Evolutionary conservation across 2,797 vertebrate species (phyloP).

Genomic region (Molossus molossus): DNA sequence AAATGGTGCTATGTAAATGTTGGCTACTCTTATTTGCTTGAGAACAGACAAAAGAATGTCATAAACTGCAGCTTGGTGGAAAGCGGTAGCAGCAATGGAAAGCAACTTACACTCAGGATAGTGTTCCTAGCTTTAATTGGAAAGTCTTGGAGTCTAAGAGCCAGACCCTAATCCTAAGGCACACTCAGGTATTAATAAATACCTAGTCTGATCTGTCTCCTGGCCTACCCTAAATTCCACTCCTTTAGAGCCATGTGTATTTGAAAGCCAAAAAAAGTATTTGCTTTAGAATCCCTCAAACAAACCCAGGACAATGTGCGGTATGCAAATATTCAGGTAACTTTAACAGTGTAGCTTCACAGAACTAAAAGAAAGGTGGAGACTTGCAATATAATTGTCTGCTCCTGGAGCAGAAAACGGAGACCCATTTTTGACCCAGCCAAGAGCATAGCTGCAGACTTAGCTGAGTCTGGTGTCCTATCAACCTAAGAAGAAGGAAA

Average conservation of each 20-base stretch:
- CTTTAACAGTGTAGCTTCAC: neutral
- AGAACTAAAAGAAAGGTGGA: constrained; percentile 40
- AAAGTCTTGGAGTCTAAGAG: constrained; percentile 8
- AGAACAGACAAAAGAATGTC: constrained; percentile 15
- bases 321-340: constrained; percentile 47
- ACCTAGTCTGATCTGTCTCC: neutral
- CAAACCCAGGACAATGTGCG: constrained; percentile 38
- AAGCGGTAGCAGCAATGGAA: neutral
- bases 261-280: constrained; percentile 1
- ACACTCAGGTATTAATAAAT: constrained; percentile 1
- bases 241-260: neutral
- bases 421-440: neutral
- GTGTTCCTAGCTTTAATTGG: neutral
- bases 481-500: neutral
- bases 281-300: constrained; percentile 34
- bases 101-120: neutral
- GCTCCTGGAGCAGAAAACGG: constrained; percentile 13
- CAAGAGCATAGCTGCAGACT: neutral
- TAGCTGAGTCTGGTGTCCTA: neutral
- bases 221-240: constrained; percentile 5
- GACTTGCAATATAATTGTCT: neutral
- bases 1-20: neutral
- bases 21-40: neutral
- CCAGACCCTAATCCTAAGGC: neutral
- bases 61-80: neutral